Conservation (phyloP, 2,888 invertebrate species). For the Disparrhopalites patrizii region DNA sequence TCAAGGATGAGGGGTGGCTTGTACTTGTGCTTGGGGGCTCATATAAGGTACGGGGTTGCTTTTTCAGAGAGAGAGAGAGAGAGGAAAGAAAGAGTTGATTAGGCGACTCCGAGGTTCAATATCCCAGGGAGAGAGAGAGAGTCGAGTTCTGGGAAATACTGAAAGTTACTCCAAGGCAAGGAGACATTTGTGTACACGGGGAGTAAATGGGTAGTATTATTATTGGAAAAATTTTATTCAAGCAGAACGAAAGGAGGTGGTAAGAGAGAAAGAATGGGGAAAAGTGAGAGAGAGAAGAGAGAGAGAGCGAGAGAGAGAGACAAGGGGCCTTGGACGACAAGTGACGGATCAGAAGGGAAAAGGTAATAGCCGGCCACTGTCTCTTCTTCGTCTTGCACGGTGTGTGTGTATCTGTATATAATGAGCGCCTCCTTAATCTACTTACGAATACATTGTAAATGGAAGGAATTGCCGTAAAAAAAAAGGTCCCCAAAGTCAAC, state of each 20-base stretch:
- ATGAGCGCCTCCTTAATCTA: conserved; percentile 4
- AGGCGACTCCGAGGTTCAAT: too few species aligned
- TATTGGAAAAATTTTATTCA: conserved; percentile 30
- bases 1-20: too few species aligned
- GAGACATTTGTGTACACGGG: too few species aligned
- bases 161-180: conserved; percentile 6
- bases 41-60: too few species aligned
- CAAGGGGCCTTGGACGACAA: not conserved
- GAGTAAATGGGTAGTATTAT: too few species aligned
- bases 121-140: not conserved
- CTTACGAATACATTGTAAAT: not conserved
- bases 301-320: not conserved
- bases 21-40: too few species aligned
- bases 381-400: not conserved
- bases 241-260: conserved; percentile 27
- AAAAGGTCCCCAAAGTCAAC: conserved; percentile 18
- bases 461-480: not conserved
- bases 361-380: not conserved
- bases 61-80: too few species aligned
- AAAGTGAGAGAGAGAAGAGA: not conserved
- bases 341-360: conserved; percentile 11
- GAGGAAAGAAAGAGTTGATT: too few species aligned
- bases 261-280: not conserved
- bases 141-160: not conserved
- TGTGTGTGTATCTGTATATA: not conserved